phyloP scores from a whole-genome alignment of 2,797 vertebrate species.

The Rhinichthys osculus region DNA sequence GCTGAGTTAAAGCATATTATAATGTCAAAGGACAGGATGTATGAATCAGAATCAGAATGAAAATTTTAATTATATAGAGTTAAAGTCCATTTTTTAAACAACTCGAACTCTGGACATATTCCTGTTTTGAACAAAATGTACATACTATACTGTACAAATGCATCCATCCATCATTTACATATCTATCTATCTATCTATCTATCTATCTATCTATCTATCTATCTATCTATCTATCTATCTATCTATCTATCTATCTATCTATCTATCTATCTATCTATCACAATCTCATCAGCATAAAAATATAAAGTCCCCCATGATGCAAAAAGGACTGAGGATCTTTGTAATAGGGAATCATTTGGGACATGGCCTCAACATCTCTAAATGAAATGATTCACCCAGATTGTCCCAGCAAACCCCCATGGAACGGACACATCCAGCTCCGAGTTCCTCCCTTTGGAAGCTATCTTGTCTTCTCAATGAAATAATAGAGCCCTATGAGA shows the following conservation, averaged over 20 bases:
- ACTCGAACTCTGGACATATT: neutral
- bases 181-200: neutral
- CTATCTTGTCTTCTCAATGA: slow-evolving; percentile 49
- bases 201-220: neutral
- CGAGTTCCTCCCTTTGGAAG: slow-evolving; percentile 43
- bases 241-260: neutral
- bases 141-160: neutral
- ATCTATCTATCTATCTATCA: neutral
- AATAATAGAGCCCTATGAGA: slow-evolving; percentile 65
- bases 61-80: neutral
- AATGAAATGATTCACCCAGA: slow-evolving; percentile 51
- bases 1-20: slow-evolving; percentile 24
- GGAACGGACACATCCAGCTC: slow-evolving; percentile 10
- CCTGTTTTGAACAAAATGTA: neutral
- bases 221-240: neutral
- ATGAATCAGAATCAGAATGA: slow-evolving; percentile 15
- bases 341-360: neutral
- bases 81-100: slow-evolving; percentile 1
- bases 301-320: neutral
- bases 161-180: neutral
- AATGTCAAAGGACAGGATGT: slow-evolving; percentile 8
- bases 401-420: slow-evolving; percentile 25
- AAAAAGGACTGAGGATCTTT: neutral
- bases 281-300: neutral
- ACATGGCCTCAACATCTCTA: slow-evolving; percentile 40